Conservation (phyloP, 1,140 invertebrate species). For the Platyscapa corneri region DNA sequence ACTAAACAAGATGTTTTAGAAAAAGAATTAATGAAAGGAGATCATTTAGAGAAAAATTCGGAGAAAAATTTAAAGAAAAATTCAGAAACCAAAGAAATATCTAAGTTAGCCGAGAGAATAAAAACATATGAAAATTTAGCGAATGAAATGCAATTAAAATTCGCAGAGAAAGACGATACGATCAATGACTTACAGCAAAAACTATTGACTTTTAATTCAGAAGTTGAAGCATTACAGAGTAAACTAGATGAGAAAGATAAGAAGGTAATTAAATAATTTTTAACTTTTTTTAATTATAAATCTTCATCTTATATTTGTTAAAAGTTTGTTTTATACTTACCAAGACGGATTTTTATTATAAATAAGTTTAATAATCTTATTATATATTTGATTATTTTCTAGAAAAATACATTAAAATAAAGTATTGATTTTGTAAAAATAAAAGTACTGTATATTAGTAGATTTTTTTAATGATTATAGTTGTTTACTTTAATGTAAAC, state of each 20-base stretch:
- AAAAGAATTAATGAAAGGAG: background rate
- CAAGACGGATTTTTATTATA: too few relatives aligned
- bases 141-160: slow-evolving; percentile 56
- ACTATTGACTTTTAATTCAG: slow-evolving; percentile 20
- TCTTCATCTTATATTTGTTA: too few relatives aligned
- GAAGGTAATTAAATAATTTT: too few relatives aligned
- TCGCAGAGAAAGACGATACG: slow-evolving; percentile 57
- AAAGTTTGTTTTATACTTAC: too few relatives aligned
- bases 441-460: too few relatives aligned
- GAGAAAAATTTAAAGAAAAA: too few relatives aligned
- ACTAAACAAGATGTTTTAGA: background rate
- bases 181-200: slow-evolving; percentile 56
- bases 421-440: too few relatives aligned
- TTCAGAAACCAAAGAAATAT: slow-evolving; percentile 33
- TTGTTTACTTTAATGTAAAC: background rate
- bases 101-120: slow-evolving; percentile 38
- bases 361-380: too few relatives aligned
- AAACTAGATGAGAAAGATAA: too few relatives aligned
- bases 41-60: background rate
- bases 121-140: slow-evolving; percentile 53
- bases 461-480: background rate
- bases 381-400: too few relatives aligned
- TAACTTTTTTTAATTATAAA: too few relatives aligned
- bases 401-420: too few relatives aligned
- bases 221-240: background rate